Evolutionary conservation across 2,113 vertebrate genomes (phyloP).

Genomic region (Microcebus lehilahytsara): DNA sequence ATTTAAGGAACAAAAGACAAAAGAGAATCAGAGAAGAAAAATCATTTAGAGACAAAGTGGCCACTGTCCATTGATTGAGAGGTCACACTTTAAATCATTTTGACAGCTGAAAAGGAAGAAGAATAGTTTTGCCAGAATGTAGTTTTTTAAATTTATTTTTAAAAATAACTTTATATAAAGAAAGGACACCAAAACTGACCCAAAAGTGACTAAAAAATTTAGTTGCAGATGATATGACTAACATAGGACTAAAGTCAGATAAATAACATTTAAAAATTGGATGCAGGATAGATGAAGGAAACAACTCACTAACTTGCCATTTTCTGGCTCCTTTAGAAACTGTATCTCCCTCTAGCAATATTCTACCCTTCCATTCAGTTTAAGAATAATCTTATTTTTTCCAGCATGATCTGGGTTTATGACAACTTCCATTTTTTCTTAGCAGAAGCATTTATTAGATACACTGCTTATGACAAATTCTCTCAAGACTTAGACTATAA

Average conservation of each 20-base stretch:
- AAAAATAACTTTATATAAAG: slow-evolving; percentile 12
- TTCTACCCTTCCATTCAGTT: slow-evolving; percentile 4
- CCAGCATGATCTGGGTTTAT: slow-evolving; percentile 27
- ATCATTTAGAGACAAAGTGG: slow-evolving; percentile 42
- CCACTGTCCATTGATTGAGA: slow-evolving; percentile 66
- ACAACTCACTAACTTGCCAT: background rate
- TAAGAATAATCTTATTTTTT: slow-evolving; percentile 36
- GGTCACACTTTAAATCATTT: slow-evolving; percentile 68
- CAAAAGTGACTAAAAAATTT: slow-evolving; percentile 44
- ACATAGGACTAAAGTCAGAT: background rate
- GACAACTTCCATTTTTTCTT: slow-evolving; percentile 53
- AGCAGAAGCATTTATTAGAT: slow-evolving; percentile 30
- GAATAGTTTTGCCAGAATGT: slow-evolving; percentile 47
- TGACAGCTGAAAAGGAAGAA: slow-evolving; percentile 55
- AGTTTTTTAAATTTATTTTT: background rate
- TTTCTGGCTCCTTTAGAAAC: background rate
- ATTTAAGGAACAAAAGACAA: slow-evolving; percentile 65
- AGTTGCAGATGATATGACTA: background rate
- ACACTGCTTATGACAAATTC: slow-evolving; percentile 38
- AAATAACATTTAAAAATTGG: slow-evolving; percentile 45
- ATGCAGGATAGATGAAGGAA: background rate
- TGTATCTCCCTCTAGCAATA: slow-evolving; percentile 29
- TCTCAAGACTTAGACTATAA: background rate
- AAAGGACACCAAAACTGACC: slow-evolving; percentile 24
- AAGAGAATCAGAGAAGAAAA: slow-evolving; percentile 52